Percentiles rank a stretch among this genome's conserved stretches.
Evolutionary conservation across 2,888 invertebrate genomes (phyloP).

Genomic region (Agriopis leucophaearia): DNA sequence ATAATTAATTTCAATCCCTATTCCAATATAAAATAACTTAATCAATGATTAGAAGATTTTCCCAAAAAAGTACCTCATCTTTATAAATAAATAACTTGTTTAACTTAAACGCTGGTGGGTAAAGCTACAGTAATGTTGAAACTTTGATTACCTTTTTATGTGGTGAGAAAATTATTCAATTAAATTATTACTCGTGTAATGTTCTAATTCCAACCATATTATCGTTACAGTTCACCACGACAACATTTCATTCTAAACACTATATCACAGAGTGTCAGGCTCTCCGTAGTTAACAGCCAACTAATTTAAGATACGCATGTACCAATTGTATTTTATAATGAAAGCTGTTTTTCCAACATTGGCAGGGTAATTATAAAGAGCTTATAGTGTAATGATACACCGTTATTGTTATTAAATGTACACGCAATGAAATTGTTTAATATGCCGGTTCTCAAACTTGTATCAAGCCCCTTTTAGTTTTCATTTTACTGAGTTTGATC

Average conservation of each 20-base stretch:
- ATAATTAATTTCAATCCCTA: too few species aligned
- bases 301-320: slow-evolving; percentile 34
- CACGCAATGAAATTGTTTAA: slow-evolving; percentile 42
- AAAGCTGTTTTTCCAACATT: slow-evolving; percentile 55
- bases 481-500: not conserved
- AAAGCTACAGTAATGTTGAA: not conserved
- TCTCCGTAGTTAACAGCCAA: slow-evolving; percentile 24
- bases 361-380: slow-evolving; percentile 60
- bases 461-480: not conserved
- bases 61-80: too few species aligned
- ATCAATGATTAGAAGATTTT: too few species aligned
- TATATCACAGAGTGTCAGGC: slow-evolving; percentile 26
- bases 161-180: not conserved
- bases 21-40: too few species aligned
- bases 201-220: slow-evolving; percentile 7
- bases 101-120: too few species aligned
- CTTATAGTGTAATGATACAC: slow-evolving; percentile 47
- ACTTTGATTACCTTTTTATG: not conserved
- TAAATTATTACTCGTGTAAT: not conserved
- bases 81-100: too few species aligned
- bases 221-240: slow-evolving; percentile 2
- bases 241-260: slow-evolving; percentile 17
- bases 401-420: slow-evolving; percentile 43
- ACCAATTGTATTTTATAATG: slow-evolving; percentile 51
- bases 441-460: slow-evolving; percentile 16